phyloP scores from a whole-genome alignment of 2,888 invertebrate genomes.

The Elysia crispata region DNA sequence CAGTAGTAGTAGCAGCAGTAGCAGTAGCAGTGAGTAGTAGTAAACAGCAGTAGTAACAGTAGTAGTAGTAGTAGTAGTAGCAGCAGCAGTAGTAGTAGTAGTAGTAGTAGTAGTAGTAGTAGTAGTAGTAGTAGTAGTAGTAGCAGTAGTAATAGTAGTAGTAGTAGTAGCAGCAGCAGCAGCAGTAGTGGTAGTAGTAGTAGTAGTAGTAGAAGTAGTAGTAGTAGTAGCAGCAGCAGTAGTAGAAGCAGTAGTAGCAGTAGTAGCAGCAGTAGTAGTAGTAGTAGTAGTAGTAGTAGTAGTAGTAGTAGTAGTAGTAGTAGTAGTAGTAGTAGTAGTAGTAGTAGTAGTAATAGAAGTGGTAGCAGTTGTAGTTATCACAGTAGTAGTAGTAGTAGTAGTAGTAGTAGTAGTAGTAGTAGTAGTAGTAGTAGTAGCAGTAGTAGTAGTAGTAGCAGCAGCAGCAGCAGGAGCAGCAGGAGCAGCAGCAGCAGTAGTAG shows the following conservation, averaged over 20 bases:
- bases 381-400: neutral
- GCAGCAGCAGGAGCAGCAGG: neutral
- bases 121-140: neutral
- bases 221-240: no score
- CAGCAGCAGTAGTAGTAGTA: neutral
- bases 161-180: slow-evolving; percentile 11
- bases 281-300: slow-evolving; percentile 14
- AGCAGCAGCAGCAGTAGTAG: no score
- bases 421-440: neutral
- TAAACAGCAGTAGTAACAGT: no score
- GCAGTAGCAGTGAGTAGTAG: no score
- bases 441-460: neutral
- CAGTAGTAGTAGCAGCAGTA: no score
- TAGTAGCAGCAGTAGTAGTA: no score
- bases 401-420: neutral
- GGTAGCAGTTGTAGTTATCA: no score
- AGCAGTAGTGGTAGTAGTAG: slow-evolving; percentile 16
- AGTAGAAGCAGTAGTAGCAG: no score
- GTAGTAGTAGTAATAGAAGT: neutral
- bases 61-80: neutral
- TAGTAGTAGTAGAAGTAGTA: neutral
- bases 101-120: neutral
- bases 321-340: neutral
- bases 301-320: slow-evolving; percentile 15
- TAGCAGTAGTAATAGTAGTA: slow-evolving; percentile 3